Evolutionary conservation across 1,140 invertebrate genomes (phyloP).

Genomic region (Drosophila takahashii): DNA sequence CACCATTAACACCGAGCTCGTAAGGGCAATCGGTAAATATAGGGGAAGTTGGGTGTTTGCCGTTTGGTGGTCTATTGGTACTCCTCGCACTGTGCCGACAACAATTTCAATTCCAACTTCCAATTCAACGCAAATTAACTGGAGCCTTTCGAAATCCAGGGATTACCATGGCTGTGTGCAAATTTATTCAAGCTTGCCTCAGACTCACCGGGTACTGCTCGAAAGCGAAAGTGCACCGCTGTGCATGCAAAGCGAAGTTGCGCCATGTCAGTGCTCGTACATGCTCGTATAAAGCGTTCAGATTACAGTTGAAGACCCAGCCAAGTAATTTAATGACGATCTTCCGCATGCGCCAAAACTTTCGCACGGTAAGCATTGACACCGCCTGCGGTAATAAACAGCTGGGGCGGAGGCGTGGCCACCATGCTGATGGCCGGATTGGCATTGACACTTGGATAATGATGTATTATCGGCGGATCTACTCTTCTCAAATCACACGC

Average conservation of each 20-base stretch:
- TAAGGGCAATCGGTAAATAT: constrained; percentile 29
- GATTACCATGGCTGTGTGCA: constrained; percentile 33
- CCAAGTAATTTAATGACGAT: constrained; percentile 64
- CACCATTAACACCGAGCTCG: constrained; percentile 30
- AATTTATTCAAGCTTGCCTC: constrained; percentile 53
- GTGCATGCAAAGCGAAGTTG: constrained; percentile 53
- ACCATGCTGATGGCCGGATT: constrained; percentile 25
- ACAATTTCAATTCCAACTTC: constrained; percentile 38
- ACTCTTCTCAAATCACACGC: not conserved
- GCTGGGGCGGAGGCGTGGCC: not conserved
- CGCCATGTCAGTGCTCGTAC: constrained; percentile 42
- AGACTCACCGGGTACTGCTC: constrained; percentile 42
- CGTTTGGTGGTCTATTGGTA: constrained; percentile 25
- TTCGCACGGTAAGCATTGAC: constrained; percentile 65
- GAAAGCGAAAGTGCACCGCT: constrained; percentile 68
- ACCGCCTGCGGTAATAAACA: constrained; percentile 3
- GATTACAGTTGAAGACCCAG: constrained; percentile 54
- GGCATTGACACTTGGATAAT: constrained; percentile 37
- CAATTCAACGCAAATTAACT: constrained; percentile 50
- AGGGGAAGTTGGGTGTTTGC: constrained; percentile 21
- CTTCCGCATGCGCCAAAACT: constrained; percentile 59
- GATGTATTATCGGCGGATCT: not conserved
- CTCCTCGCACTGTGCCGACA: constrained; percentile 19
- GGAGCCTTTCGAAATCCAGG: constrained; percentile 39
- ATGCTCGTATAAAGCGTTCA: constrained; percentile 39